These are phyloP conservation scores for Cyrtonyx montezumae DNA, from an alignment of 2,113 vertebrate genomes.

Conservation along the genomic window DNA sequence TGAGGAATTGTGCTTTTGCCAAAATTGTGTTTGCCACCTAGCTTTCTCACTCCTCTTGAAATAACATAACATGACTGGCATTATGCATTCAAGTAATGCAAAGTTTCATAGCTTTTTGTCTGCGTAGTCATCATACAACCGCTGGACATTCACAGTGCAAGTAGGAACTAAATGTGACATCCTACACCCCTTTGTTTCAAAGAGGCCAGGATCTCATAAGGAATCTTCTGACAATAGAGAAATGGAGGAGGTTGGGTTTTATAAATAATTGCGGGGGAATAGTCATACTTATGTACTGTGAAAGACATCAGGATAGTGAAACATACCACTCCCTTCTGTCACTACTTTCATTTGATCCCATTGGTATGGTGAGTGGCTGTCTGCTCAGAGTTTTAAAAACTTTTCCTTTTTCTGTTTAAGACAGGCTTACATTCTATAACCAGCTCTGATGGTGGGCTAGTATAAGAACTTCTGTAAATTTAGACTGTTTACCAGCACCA, in stretches of 20 bases:
- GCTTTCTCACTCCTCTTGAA: conserved; percentile 25
- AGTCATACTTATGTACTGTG: not conserved
- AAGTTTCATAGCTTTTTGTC: not conserved
- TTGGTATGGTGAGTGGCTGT: not conserved
- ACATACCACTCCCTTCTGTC: not conserved
- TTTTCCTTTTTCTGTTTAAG: not conserved
- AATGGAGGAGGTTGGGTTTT: not conserved
- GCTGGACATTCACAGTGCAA: not conserved
- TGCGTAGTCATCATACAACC: not conserved
- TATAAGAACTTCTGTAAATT: not conserved
- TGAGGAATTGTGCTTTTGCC: conserved; percentile 13
- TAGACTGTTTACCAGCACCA: not conserved
- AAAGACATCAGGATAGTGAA: not conserved
- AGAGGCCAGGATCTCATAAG: not conserved
- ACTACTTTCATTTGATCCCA: not conserved
- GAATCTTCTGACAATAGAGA: not conserved
- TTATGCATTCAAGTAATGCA: not conserved
- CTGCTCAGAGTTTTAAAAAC: not conserved
- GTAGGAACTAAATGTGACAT: not conserved
- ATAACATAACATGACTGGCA: not conserved
- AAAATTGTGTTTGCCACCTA: conserved; percentile 47
- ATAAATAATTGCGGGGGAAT: not conserved
- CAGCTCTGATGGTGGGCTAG: not conserved
- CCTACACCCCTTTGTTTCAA: not conserved
- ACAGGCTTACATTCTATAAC: not conserved